Conservation (phyloP, 2,113 vertebrate genomes). For the Oreochromis niloticus region DNA sequence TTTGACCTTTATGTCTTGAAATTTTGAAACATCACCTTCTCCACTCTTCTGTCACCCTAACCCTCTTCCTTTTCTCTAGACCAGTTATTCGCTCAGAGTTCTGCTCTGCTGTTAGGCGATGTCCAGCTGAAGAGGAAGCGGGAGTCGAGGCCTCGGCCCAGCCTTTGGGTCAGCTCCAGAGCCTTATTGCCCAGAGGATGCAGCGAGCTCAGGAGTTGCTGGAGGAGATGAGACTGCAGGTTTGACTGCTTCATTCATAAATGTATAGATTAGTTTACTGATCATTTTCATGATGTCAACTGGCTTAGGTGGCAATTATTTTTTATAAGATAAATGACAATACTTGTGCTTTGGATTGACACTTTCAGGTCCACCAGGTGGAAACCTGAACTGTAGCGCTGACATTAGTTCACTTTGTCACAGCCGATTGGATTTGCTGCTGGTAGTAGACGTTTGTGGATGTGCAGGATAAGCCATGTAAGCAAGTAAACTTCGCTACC, state of each 20-base stretch:
- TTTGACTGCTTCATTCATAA: neutral
- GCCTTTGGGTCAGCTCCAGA: constrained; percentile 81
- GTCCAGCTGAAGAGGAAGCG: constrained; percentile 68
- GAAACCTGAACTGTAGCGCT: neutral
- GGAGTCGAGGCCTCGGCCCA: constrained; percentile 36
- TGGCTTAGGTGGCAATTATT: neutral
- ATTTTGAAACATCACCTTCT: neutral
- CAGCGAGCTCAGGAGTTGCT: constrained; percentile 94
- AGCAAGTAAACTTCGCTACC: neutral
- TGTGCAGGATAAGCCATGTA: neutral
- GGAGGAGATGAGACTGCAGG: constrained; percentile 83
- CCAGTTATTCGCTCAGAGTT: constrained; percentile 47
- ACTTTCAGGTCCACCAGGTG: neutral
- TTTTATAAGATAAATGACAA: neutral
- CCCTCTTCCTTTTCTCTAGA: neutral
- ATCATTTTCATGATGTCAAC: neutral
- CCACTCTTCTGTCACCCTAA: neutral
- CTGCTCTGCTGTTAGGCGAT: constrained; percentile 29
- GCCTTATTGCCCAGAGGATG: constrained; percentile 89
- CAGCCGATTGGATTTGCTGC: neutral
- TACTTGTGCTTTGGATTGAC: neutral
- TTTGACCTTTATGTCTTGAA: neutral
- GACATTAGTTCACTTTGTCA: neutral
- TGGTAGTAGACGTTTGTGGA: neutral
- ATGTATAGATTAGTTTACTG: neutral